Evolutionary conservation across 2,113 vertebrate genomes (phyloP), one percentile per base, ranked within the genome.

Genomic region (Pygoscelis adeliae): DNA sequence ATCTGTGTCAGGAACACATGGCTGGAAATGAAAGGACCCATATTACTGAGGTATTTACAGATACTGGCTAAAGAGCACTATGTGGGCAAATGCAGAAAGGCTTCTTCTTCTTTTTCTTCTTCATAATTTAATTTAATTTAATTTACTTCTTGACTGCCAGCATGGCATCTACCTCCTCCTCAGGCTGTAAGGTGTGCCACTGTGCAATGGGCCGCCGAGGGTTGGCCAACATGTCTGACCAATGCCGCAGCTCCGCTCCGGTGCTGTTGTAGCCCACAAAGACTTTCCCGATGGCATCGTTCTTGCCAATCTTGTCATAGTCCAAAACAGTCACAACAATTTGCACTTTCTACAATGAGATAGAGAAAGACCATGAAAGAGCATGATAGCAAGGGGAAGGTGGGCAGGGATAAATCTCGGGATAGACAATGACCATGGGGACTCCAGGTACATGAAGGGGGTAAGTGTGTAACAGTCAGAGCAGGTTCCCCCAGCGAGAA

Each of bases 261-360:
- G 99, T 98, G 99, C 99, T 99, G 97, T 99, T 99, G 97, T 99
- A 99, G 98, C 99, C 99, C 98, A 99, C 99, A 98, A 99, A 99
- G 80, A 99, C 99, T 93, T 99, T 99, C 73, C 99, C 99, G 96
- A 99, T 99, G 97, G 99, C 99, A 98, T 99, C 99, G 17, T 99
- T 99, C 98, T 99, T 99, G 98, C 99, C 99, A 98, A 99, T 99
- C 99, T 99, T 99, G 99, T 99, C 99, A 99, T 99, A 99, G 99
- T 99, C 99, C 99, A 99, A 99, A 98, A 99, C 99, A 98, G 99
- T 99, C 98, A 99, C 99, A 98, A 99, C 99, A 98, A 99, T 97
- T 98, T 99, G 99, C 98, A 99, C 99, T 99, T 99, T 99, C 99
- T 99, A 97, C 59, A 97, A 98, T 40, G 94, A 73, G 87, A 97